Conservation (phyloP, 2,888 invertebrate species). For the Chaitophorus viminalis region DNA sequence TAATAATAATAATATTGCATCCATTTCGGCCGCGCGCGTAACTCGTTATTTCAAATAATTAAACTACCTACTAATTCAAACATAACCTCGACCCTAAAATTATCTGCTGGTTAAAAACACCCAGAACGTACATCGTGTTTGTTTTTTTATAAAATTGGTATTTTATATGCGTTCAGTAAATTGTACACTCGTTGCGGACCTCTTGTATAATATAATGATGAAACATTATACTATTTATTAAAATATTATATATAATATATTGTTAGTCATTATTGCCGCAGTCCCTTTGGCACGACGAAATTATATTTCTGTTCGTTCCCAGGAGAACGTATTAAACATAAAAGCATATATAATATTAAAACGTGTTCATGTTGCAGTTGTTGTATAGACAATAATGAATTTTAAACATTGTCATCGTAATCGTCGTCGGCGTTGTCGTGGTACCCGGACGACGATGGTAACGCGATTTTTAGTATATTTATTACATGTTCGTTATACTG, state of each 20-base stretch:
- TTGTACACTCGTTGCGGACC: background rate
- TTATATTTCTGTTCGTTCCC: constrained; percentile 1
- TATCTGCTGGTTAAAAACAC: constrained; percentile 39
- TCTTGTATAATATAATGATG: too few relatives aligned
- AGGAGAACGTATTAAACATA: background rate
- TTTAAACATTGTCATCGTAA: background rate
- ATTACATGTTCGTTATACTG: background rate
- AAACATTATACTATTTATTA: too few relatives aligned
- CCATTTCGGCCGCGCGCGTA: constrained; percentile 14
- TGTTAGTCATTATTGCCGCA: background rate
- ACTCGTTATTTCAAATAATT: constrained; percentile 58
- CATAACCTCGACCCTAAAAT: constrained; percentile 43
- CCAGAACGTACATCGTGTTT: background rate
- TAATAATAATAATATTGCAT: constrained; percentile 6
- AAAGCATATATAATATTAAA: too few relatives aligned
- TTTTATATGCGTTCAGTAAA: background rate
- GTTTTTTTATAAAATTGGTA: background rate
- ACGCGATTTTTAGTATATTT: constrained; percentile 1
- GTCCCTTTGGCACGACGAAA: constrained; percentile 3
- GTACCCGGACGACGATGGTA: background rate
- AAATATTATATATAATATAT: too few relatives aligned
- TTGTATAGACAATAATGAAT: background rate
- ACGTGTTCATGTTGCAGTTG: too few relatives aligned
- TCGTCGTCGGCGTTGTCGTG: too few relatives aligned
- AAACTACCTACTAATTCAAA: constrained; percentile 44